A percentile compares a stretch with the other conserved stretches of the same genome.
Evolutionary conservation across 1,140 invertebrate species (phyloP).

Genomic region (honey bee (Apis mellifera)): Amel_HAv3.1 CM009941.2:13689501-13690000

Average conservation of each 20-base stretch:
- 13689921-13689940: neutral
- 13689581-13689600: conserved; percentile 12
- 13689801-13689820: conserved; percentile 77
- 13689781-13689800: conserved; percentile 77
- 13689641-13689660: neutral
- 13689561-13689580: conserved; percentile 14
- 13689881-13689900: neutral
- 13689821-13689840: conserved; percentile 56
- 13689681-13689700: conserved; percentile 10
- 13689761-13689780: conserved; percentile 52
- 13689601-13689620: conserved; percentile 6
- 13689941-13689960: neutral
- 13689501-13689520: neutral
- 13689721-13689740: conserved; percentile 28
- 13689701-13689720: neutral
- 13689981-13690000: no score
- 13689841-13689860: no score
- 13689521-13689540: neutral
- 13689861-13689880: conserved; percentile 32
- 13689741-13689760: neutral
- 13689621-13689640: neutral
- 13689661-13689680: neutral
- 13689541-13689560: conserved; percentile 8
- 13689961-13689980: neutral
- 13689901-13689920: conserved; percentile 36